Percentiles rank a stretch among this genome's conserved stretches.
These are phyloP conservation scores for Phalacrocorax carbo DNA, from an alignment of 2,113 vertebrate species.

Conservation along the genomic window DNA sequence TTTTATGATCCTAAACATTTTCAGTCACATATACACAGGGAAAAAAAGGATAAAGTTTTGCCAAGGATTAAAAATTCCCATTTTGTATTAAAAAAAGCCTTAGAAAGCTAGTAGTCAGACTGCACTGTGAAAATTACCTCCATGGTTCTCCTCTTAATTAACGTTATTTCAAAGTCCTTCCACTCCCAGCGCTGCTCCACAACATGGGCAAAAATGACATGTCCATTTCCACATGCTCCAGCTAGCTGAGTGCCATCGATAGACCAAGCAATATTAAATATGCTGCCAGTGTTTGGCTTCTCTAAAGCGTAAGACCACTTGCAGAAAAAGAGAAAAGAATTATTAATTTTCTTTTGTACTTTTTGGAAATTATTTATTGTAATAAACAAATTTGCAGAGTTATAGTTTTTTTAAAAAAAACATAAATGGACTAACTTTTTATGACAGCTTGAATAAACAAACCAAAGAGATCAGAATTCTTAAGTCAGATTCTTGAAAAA, in stretches of 20 bases:
- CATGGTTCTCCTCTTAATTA: conserved; percentile 93
- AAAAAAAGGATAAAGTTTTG: background rate
- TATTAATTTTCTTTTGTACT: background rate
- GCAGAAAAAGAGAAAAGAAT: background rate
- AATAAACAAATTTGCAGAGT: accelerated
- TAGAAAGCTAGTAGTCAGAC: background rate
- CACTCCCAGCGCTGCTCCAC: conserved; percentile 95
- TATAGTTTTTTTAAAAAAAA: background rate
- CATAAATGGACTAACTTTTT: background rate
- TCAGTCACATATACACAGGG: background rate
- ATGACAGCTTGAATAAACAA: background rate
- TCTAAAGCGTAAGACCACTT: conserved; percentile 97
- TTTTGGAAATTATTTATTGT: background rate
- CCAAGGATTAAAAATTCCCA: background rate
- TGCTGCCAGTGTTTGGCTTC: conserved; percentile 92
- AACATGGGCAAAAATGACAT: conserved; percentile 94
- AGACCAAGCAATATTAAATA: conserved; percentile 92
- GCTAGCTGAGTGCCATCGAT: conserved; percentile 93
- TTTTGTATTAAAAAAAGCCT: background rate
- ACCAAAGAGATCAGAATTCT: background rate
- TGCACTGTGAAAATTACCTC: conserved; percentile 76
- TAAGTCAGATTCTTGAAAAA: background rate
- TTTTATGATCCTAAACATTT: background rate
- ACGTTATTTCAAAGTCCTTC: conserved; percentile 89
- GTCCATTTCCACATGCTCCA: conserved; percentile 92